Conservation (phyloP, 35 echinoderm and acorn worm species). For the Apostichopus parvimensis region DNA sequence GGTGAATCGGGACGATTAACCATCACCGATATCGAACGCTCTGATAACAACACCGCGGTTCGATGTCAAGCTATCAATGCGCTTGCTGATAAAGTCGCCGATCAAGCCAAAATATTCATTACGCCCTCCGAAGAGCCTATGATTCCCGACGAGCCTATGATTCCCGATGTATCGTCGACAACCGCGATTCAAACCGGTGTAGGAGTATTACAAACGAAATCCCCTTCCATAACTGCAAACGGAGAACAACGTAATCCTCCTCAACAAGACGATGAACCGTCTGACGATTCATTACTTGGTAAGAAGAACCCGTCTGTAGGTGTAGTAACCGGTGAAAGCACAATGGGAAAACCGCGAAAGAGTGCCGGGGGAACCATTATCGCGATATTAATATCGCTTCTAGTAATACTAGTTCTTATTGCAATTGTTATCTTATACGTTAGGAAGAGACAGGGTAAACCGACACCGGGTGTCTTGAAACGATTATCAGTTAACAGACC, state of each 20-base stretch:
- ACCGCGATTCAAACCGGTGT: neutral
- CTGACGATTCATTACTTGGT: neutral
- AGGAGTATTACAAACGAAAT: neutral
- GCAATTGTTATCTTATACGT: slow-evolving; percentile 31
- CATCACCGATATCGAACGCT: slow-evolving; percentile 11
- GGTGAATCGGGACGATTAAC: slow-evolving; percentile 8
- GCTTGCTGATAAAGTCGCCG: slow-evolving; percentile 2
- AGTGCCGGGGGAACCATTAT: slow-evolving; percentile 4
- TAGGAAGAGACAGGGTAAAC: slow-evolving; percentile 11
- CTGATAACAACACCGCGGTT: slow-evolving; percentile 50
- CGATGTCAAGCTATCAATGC: slow-evolving; percentile 38
- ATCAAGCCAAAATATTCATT: neutral
- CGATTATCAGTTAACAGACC: slow-evolving; percentile 31
- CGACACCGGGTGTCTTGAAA: slow-evolving; percentile 18
- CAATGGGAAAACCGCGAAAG: neutral
- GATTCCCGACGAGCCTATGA: neutral
- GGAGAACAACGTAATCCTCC: neutral
- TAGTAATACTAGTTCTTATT: slow-evolving; percentile 9
- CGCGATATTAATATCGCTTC: slow-evolving; percentile 9
- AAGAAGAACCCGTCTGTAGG: neutral
- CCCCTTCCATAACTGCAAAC: neutral
- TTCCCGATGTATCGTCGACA: neutral
- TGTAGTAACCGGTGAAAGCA: neutral
- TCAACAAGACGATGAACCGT: neutral
- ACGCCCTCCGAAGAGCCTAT: neutral